phyloP scores from a whole-genome alignment of 2,888 invertebrate species.

The Pristionchus mayeri region DNA sequence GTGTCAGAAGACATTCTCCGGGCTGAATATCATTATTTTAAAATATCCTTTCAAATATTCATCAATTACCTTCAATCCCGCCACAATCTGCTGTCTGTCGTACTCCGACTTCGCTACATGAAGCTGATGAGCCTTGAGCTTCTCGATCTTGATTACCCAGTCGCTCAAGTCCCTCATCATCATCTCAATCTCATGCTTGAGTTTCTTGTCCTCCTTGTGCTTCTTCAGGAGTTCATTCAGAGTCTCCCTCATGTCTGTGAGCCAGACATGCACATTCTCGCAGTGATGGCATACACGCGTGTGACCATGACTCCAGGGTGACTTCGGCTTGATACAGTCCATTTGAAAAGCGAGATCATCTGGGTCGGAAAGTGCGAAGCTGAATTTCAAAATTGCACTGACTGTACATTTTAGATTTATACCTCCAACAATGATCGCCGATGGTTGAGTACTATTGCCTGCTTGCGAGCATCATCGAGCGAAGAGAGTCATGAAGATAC shows the following conservation, averaged over 20 bases:
- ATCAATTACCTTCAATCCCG: too few relatives aligned
- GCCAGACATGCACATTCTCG: background rate
- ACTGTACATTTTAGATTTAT: background rate
- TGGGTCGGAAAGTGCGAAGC: background rate
- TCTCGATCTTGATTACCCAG: too few relatives aligned
- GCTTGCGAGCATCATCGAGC: background rate
- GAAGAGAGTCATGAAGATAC: background rate
- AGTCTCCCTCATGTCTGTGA: background rate
- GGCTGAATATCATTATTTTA: too few relatives aligned
- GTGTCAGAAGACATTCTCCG: background rate
- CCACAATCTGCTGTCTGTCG: too few relatives aligned
- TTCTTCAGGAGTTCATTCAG: background rate
- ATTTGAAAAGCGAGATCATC: background rate
- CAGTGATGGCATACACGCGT: background rate
- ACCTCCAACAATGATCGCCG: background rate
- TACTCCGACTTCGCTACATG: too few relatives aligned
- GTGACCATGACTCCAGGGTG: background rate
- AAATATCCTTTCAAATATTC: too few relatives aligned
- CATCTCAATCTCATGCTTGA: too few relatives aligned
- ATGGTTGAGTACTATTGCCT: background rate
- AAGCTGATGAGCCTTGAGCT: too few relatives aligned
- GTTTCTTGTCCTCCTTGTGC: too few relatives aligned
- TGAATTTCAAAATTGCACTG: background rate
- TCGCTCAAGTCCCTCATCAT: too few relatives aligned
- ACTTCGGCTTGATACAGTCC: background rate